phyloP scores from a whole-genome alignment of 2,888 invertebrate species.

The Venusia cambrica region DNA sequence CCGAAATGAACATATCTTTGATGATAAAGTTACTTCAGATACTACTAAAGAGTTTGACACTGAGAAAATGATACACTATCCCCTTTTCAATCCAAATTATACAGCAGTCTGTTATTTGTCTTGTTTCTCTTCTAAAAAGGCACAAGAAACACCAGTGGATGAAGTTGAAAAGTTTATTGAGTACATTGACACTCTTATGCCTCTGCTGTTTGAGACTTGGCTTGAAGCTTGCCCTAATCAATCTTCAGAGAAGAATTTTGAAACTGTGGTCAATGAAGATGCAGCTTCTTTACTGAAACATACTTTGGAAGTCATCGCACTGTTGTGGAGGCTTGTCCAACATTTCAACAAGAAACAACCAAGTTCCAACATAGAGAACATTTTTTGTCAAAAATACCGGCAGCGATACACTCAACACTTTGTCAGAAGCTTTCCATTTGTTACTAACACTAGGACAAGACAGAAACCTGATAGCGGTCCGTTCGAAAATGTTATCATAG shows the following conservation, averaged over 20 bases:
- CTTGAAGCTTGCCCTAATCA: conserved; percentile 85
- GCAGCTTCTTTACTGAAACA: conserved; percentile 83
- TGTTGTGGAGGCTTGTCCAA: conserved; percentile 75
- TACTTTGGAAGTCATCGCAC: conserved; percentile 82
- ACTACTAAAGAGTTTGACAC: conserved; percentile 46
- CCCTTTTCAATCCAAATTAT: conserved; percentile 54
- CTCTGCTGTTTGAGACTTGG: conserved; percentile 92
- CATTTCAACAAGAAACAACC: conserved; percentile 54
- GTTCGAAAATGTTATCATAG: conserved; percentile 56
- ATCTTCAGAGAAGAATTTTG: conserved; percentile 57
- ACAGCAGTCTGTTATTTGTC: conserved; percentile 59
- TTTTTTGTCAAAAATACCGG: conserved; percentile 78
- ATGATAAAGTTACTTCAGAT: conserved; percentile 29
- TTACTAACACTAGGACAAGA: conserved; percentile 61
- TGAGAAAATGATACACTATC: conserved; percentile 49
- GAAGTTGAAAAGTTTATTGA: conserved; percentile 77
- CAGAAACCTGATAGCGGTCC: conserved; percentile 37
- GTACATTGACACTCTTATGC: conserved; percentile 86
- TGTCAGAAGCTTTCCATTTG: conserved; percentile 81
- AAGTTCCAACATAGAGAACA: conserved; percentile 61
- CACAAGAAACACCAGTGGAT: conserved; percentile 54
- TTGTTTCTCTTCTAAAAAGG: conserved; percentile 64
- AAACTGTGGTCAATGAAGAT: conserved; percentile 81
- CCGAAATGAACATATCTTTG: conserved; percentile 44
- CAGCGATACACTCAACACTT: conserved; percentile 79